A percentile compares a stretch with the other conserved stretches of the same genome.
Conservation (phyloP, 2,113 vertebrate species). For the Rhegmatorhina hoffmannsi region DNA sequence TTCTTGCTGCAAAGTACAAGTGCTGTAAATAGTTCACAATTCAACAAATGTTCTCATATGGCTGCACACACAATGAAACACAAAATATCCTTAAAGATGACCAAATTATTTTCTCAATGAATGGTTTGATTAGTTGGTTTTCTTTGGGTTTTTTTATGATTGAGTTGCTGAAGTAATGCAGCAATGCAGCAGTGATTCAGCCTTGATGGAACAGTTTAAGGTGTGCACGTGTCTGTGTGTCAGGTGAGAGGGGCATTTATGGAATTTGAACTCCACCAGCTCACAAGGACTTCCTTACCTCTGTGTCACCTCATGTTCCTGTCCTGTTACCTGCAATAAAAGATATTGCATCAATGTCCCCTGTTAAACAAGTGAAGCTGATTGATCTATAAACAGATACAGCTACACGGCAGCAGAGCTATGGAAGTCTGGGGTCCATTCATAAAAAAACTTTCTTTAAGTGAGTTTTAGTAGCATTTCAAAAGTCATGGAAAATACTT, state of each 20-base stretch:
- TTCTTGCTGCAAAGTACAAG: neutral
- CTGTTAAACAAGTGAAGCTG: conserved; percentile 41
- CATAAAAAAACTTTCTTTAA: neutral
- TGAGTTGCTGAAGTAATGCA: neutral
- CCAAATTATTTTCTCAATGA: neutral
- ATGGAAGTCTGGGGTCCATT: neutral
- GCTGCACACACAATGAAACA: neutral
- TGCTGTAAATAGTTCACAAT: neutral
- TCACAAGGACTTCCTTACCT: conserved; percentile 62
- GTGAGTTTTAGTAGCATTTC: neutral
- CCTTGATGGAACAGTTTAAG: neutral
- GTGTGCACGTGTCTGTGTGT: neutral
- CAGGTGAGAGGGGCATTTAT: neutral
- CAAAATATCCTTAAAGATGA: neutral
- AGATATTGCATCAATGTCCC: conserved; percentile 85
- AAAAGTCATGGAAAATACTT: neutral
- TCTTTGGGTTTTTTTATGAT: neutral
- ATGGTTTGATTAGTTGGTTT: neutral
- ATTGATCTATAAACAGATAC: neutral
- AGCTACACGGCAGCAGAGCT: neutral
- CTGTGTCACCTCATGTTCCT: conserved; percentile 81
- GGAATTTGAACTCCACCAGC: neutral
- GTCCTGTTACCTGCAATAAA: conserved; percentile 79
- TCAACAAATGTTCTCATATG: neutral
- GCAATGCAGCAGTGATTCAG: neutral